These are phyloP conservation scores for Symphodus melops DNA, from an alignment of 2,113 vertebrate species.

Conservation along the genomic window DNA sequence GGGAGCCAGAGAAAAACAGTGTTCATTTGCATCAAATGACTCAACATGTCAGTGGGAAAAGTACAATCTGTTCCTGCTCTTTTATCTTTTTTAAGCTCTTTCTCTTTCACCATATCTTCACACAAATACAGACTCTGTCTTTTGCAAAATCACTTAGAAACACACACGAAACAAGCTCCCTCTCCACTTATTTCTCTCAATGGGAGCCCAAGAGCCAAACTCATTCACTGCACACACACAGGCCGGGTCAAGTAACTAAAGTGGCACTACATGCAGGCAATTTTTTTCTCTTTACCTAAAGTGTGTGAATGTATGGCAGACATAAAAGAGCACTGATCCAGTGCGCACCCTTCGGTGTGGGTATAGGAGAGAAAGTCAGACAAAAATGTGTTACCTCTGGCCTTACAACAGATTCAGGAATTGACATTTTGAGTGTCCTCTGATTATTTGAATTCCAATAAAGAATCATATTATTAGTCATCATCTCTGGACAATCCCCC, in stretches of 20 bases:
- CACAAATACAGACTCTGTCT: slow-evolving; percentile 15
- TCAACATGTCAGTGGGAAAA: slow-evolving; percentile 38
- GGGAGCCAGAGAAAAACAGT: slow-evolving; percentile 31
- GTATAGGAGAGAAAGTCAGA: slow-evolving; percentile 18
- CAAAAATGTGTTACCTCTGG: slow-evolving; percentile 16
- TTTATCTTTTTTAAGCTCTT: slow-evolving; percentile 15
- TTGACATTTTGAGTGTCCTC: not conserved
- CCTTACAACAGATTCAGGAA: slow-evolving; percentile 3
- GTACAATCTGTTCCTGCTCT: slow-evolving; percentile 23
- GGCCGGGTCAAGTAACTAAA: slow-evolving; percentile 70
- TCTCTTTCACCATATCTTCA: not conserved
- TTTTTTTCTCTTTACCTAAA: slow-evolving; percentile 68
- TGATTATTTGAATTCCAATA: not conserved
- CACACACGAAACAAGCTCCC: slow-evolving; percentile 4
- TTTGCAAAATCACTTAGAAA: slow-evolving; percentile 17
- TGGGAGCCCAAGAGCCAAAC: slow-evolving; percentile 48
- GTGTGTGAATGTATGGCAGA: slow-evolving; percentile 62
- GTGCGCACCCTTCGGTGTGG: not conserved
- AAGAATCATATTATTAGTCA: not conserved
- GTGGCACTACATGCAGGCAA: slow-evolving; percentile 59
- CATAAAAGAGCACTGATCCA: slow-evolving; percentile 29
- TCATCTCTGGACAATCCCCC: slow-evolving; percentile 16
- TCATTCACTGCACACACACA: slow-evolving; percentile 55
- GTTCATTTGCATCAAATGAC: slow-evolving; percentile 62
- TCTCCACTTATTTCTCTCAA: slow-evolving; percentile 44